Conservation (phyloP, 1,140 invertebrate genomes). For the Trissolcus basalis region DNA sequence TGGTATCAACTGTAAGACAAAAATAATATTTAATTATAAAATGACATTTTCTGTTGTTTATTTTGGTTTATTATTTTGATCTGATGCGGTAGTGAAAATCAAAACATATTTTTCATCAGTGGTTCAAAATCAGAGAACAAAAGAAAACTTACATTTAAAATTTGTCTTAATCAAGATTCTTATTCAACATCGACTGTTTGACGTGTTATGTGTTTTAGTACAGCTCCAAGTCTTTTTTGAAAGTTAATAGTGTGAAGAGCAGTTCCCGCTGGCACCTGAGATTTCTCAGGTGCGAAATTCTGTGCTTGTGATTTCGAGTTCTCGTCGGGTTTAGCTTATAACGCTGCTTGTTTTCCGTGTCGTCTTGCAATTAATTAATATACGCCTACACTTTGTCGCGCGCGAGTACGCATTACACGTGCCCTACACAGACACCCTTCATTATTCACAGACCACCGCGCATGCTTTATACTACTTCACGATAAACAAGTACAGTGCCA, state of each 20-base stretch:
- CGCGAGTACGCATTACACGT: slow-evolving; percentile 45
- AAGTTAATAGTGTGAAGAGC: too few relatives aligned
- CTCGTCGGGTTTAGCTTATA: slow-evolving; percentile 52
- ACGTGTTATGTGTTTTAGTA: neutral
- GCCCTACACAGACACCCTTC: slow-evolving; percentile 35
- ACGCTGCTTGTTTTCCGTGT: slow-evolving; percentile 38
- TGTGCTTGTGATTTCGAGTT: slow-evolving; percentile 47
- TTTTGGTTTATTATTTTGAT: too few relatives aligned
- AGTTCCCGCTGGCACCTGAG: slow-evolving; percentile 61
- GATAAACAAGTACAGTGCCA: slow-evolving; percentile 39
- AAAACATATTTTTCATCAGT: too few relatives aligned
- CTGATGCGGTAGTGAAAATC: too few relatives aligned
- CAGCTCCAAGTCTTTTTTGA: too few relatives aligned
- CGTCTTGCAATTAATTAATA: slow-evolving; percentile 67
- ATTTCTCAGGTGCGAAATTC: slow-evolving; percentile 36
- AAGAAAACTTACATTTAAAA: too few relatives aligned
- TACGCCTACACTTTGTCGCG: slow-evolving; percentile 56
- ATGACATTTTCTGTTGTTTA: too few relatives aligned
- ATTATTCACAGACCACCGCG: slow-evolving; percentile 45
- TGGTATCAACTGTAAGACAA: too few relatives aligned
- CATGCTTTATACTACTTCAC: slow-evolving; percentile 43
- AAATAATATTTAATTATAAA: too few relatives aligned
- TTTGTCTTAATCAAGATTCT: too few relatives aligned
- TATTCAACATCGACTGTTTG: too few relatives aligned
- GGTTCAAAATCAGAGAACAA: too few relatives aligned